phyloP scores from a whole-genome alignment of 2,888 invertebrate species.

The Ferdinandea cuprea region DNA sequence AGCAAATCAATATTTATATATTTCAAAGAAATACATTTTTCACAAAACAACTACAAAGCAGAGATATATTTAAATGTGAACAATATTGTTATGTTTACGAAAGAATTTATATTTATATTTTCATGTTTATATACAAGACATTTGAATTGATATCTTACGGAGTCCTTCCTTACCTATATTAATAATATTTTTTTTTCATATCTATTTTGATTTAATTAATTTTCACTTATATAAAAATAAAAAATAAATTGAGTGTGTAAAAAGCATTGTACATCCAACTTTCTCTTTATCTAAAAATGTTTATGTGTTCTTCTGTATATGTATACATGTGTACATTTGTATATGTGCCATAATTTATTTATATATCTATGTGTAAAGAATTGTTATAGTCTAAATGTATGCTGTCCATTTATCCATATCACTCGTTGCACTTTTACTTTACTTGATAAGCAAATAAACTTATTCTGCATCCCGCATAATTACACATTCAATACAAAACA shows the following conservation, averaged over 20 bases:
- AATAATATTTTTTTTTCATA: slow-evolving; percentile 22
- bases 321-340: slow-evolving; percentile 43
- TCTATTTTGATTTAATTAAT: slow-evolving; percentile 11
- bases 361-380: slow-evolving; percentile 39
- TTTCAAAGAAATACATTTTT: slow-evolving; percentile 12
- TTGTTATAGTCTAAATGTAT: slow-evolving; percentile 41
- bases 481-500: slow-evolving; percentile 16
- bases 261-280: slow-evolving; percentile 50
- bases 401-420: slow-evolving; percentile 56
- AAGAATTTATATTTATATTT: slow-evolving; percentile 39
- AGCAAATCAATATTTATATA: slow-evolving; percentile 47
- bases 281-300: slow-evolving; percentile 15
- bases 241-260: slow-evolving; percentile 17
- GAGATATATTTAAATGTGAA: slow-evolving; percentile 58
- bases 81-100: slow-evolving; percentile 38
- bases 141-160: slow-evolving; percentile 18
- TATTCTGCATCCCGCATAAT: slow-evolving; percentile 14
- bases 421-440: slow-evolving; percentile 55
- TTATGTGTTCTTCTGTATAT: slow-evolving; percentile 21
- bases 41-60: slow-evolving; percentile 18
- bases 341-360: slow-evolving; percentile 55
- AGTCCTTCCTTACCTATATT: slow-evolving; percentile 47
- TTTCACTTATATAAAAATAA: not conserved
- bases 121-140: slow-evolving; percentile 52
- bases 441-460: slow-evolving; percentile 15